phyloP scores from a whole-genome alignment of 2,888 invertebrate species.

The Noctua fimbriata region DNA sequence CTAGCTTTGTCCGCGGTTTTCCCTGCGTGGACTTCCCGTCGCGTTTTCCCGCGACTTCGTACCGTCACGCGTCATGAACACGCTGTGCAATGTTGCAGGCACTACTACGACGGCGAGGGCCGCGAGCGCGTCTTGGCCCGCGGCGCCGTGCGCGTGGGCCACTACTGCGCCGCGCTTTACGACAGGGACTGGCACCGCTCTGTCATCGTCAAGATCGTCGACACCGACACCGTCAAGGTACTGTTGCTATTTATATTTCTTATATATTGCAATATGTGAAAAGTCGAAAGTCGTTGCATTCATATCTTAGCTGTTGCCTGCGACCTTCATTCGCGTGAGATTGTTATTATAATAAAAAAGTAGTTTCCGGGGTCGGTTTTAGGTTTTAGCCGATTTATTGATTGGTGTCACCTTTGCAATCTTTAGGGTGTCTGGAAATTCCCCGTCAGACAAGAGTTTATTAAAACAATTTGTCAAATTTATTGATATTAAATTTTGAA shows the following conservation, averaged over 20 bases:
- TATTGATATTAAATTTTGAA: no score
- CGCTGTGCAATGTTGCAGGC: slow-evolving; percentile 67
- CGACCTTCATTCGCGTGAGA: no score
- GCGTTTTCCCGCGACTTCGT: no score
- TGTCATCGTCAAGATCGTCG: slow-evolving; percentile 83
- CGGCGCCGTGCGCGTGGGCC: slow-evolving; percentile 83
- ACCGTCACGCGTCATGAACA: no score
- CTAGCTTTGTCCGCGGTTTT: no score
- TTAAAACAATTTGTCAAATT: no score
- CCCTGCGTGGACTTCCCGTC: not conserved
- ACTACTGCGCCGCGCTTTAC: slow-evolving; percentile 86
- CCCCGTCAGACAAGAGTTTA: no score
- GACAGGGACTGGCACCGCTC: slow-evolving; percentile 89
- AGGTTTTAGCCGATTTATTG: no score
- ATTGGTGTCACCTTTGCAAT: no score
- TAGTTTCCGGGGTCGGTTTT: no score
- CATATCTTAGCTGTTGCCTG: not conserved
- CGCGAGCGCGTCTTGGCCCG: slow-evolving; percentile 73
- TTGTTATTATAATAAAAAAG: no score
- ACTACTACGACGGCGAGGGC: slow-evolving; percentile 79
- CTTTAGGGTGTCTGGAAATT: no score
- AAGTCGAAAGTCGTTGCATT: not conserved
- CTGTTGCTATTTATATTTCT: not conserved
- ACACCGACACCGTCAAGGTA: slow-evolving; percentile 85
- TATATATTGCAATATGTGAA: not conserved